Conservation (phyloP, 2,888 invertebrate genomes). For the Eilema sororculum region DNA sequence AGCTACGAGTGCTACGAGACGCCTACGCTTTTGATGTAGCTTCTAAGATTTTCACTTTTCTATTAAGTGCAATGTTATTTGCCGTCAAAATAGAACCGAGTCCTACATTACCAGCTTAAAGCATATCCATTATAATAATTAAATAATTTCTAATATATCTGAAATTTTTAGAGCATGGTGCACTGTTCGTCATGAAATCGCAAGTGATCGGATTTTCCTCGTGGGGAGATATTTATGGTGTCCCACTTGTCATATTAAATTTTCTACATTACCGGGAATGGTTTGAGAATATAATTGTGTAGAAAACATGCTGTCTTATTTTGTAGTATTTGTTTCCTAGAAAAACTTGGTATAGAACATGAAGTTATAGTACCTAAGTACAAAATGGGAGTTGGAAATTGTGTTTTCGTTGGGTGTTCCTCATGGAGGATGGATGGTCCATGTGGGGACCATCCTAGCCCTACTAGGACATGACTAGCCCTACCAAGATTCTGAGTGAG, state of each 20-base stretch:
- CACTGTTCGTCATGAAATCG: constrained; percentile 55
- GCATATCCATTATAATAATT: no score
- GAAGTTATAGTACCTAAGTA: neutral
- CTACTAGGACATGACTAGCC: no score
- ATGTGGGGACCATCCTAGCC: no score
- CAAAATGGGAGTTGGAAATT: no score
- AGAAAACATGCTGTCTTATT: constrained; percentile 19
- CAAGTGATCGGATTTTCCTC: constrained; percentile 65
- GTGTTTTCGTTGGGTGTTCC: no score
- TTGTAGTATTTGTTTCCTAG: neutral
- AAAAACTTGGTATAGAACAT: neutral
- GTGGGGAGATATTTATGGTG: constrained; percentile 67
- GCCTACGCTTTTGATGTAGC: neutral
- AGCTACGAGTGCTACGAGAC: neutral
- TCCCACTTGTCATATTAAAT: constrained; percentile 64
- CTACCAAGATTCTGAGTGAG: no score
- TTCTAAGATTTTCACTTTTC: neutral
- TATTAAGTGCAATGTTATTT: no score
- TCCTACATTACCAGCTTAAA: no score
- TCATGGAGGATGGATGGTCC: no score
- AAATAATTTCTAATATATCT: neutral
- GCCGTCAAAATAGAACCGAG: no score
- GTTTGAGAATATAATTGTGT: constrained; percentile 57
- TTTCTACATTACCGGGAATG: constrained; percentile 62
- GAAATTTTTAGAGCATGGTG: constrained; percentile 67